A percentile compares a stretch with the other conserved stretches of the same genome.
Conservation (phyloP, 2,113 vertebrate species). For the Seriola quinqueradiata region DNA sequence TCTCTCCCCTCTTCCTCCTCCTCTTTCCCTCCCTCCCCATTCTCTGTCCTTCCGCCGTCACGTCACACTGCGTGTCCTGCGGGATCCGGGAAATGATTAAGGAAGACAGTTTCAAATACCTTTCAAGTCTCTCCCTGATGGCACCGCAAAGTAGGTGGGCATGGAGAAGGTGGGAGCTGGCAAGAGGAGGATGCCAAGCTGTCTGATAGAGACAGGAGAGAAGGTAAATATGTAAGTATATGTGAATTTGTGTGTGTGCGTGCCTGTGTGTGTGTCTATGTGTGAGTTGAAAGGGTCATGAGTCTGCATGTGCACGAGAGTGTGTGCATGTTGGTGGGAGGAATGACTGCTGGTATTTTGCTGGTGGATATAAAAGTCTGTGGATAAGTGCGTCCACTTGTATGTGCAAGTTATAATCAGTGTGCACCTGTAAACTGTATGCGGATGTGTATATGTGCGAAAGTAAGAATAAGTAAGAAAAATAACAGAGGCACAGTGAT, state of each 20-base stretch:
- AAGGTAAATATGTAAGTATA: not conserved
- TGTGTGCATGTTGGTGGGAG: not conserved
- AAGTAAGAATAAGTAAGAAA: not conserved
- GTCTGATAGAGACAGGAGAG: slow-evolving; percentile 12
- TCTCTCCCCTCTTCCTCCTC: slow-evolving; percentile 3
- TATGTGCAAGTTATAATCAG: not conserved
- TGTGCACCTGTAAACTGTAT: not conserved
- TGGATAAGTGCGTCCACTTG: not conserved
- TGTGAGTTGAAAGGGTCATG: not conserved
- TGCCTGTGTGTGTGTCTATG: too few relatives aligned
- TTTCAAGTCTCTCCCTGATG: slow-evolving; percentile 82
- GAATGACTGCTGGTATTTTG: not conserved
- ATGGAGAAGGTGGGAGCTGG: slow-evolving; percentile 63
- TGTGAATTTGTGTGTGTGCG: not conserved
- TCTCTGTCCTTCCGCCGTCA: slow-evolving; percentile 47
- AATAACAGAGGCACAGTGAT: not conserved
- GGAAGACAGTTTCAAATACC: slow-evolving; percentile 85
- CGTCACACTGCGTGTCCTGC: slow-evolving; percentile 69
- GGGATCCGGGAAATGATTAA: slow-evolving; percentile 85
- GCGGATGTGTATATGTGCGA: too few relatives aligned
- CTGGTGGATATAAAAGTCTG: not conserved
- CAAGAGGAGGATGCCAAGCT: slow-evolving; percentile 28
- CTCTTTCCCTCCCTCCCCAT: not conserved
- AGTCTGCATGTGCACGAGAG: not conserved
- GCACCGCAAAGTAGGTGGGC: slow-evolving; percentile 77